Evolutionary conservation across 2,888 invertebrate genomes (phyloP), one percentile per base, ranked within the genome.

Genomic region (Cremastinae sp.): DNA sequence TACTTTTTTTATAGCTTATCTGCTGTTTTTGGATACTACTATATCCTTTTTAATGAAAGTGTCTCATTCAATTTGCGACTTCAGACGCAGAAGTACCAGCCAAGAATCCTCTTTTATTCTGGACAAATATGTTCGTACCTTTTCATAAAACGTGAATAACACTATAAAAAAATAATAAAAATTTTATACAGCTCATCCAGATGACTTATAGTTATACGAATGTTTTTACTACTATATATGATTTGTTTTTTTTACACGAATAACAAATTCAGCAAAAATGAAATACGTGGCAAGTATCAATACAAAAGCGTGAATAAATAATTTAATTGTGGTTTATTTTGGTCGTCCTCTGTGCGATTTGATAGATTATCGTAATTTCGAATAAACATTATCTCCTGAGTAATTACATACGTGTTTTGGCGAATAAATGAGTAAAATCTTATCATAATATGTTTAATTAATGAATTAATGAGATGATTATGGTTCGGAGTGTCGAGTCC

Each of bases 401-500:
- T 66, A 72, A 75, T 71, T 68, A 49, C 35, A 41, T 9, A 56
- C 58, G 62, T 47, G 53, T 51, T 64, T 68, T 72, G 16, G 22
- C 49, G 35, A 66, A 62, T 68, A 43, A 56, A 51, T 39, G 45
- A 51, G 66, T 16, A 9, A 22, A 39, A 8, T 43, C 66, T 72
- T 68, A 72, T 75, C 75, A 64, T 62, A 64, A 56, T 68, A 35
- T 72, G 72, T 64, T 72, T 72, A 64, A 75, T 75, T 75, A 75
- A 75, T 75, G 62, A 72, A 75, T 75, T 68, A 75, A 75, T 53
- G 72, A 68, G 75, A 66, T 47, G 71, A 75, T 75, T 72, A 72
- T 58, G 37, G 51, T 35, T 20, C 37, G 51, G 51, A 61, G 56
- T 45, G 69, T 56, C 14, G 39, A 20, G 68, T n/a, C n/a, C n/a